Base-by-base conservation (phyloP, 1,140 invertebrate genomes). In the Antheraea mylitta region DNA sequence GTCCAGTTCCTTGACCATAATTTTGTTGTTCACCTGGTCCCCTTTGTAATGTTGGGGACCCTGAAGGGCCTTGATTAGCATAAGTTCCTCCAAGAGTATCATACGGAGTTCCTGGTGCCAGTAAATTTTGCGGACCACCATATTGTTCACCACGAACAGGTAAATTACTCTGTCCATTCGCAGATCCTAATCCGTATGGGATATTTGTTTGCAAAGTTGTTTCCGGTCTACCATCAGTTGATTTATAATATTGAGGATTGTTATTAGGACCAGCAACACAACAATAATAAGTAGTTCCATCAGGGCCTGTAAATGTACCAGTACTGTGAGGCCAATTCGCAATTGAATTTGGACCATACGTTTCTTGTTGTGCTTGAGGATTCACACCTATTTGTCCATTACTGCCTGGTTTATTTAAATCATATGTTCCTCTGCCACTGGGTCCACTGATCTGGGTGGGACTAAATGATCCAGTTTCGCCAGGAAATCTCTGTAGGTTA, bases 261-360 rank as follows among this genome's bases (percentile, higher is more conserved):
- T 66, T 68, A 36, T 58, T 72, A 18, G 69, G 59, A 19, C 68
- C 68, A n/a, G 77, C 68, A n/a, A 80, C 59, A 70, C 78, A 84
- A 60, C 82, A 84, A 68, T 77, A 77, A 67, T 81, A 79, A 13
- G 67, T 73, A 66, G 58, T 68, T 37, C 80, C 82, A 66, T 73
- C 75, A 36, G 76, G 73, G 18, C 68, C 73, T 18, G 53, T 36
- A 68, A 75, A 74, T 18, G 73, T 66, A n/a, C 77, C 72, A 22
- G 77, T 71, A 53, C 45, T 13, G 45, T 67, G 75, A 71, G 72
- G 75, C 79, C 79, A 77, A 72, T 71, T 76, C 4, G 19, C 22
- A 53, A 64, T 38, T 16, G 65, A 63, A 37, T 58, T 19, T 22
- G 36, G 4, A 5, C 66, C 66, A 42, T 59, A 9, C 18, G 58